A percentile compares a stretch with the other conserved stretches of the same genome.
Conservation (phyloP, 37 sponge, comb jelly and placozoan genomes). For the Eunapius fragilis region DNA sequence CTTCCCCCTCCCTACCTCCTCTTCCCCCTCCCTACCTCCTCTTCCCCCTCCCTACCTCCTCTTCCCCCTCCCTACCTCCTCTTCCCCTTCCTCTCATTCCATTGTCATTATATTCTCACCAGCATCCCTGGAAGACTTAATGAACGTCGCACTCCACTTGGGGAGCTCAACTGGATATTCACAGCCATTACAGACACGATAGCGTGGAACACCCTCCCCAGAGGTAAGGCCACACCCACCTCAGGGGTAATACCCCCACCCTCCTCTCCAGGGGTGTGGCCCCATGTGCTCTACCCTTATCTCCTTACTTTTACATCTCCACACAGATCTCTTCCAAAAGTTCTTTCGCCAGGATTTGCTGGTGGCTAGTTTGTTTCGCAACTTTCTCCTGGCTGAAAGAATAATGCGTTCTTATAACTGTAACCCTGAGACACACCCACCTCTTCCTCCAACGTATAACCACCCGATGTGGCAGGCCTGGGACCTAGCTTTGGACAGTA, state of each 20-base stretch:
- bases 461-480: conserved; percentile 95
- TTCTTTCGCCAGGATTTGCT: conserved; percentile 95
- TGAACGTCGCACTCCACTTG: conserved; percentile 88
- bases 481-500: conserved; percentile 94
- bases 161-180: conserved; percentile 99
- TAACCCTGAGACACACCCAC: conserved; percentile 85
- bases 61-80: too few species aligned
- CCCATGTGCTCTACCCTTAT: too few species aligned
- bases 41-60: too few species aligned
- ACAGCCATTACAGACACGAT: conserved; percentile 99
- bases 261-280: too few species aligned
- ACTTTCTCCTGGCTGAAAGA: conserved; percentile 93
- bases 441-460: conserved; percentile 83
- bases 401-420: conserved; percentile 92
- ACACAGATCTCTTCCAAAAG: conserved; percentile 89
- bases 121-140: conserved; percentile 90
- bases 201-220: conserved; percentile 93
- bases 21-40: too few species aligned
- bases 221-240: too few species aligned
- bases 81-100: too few species aligned
- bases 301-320: too few species aligned
- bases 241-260: too few species aligned
- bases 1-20: too few species aligned
- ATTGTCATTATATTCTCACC: neutral
- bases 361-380: conserved; percentile 95